These are phyloP conservation scores for Lordiphosa clarofinis DNA, from an alignment of 1,140 invertebrate genomes.

Conservation along the genomic window DNA sequence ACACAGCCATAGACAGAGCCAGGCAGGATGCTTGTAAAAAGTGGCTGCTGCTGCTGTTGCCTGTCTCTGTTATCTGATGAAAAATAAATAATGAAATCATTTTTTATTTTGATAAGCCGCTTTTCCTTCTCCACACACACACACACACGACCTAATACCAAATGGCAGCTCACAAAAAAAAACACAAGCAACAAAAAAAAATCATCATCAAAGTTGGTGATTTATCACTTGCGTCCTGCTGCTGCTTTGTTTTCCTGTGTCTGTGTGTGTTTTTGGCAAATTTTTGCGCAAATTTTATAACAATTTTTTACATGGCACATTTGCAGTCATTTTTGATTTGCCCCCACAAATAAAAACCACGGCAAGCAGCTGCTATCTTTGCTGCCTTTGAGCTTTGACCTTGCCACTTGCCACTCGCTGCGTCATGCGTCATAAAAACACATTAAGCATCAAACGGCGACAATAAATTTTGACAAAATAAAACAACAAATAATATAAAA, in stretches of 20 bases:
- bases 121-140: conserved; percentile 32
- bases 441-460: conserved; percentile 69
- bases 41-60: too few species aligned
- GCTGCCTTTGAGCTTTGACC: conserved; percentile 67
- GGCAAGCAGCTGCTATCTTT: conserved; percentile 28
- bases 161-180: conserved; percentile 6
- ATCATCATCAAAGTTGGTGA: conserved; percentile 70
- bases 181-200: conserved; percentile 35
- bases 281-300: conserved; percentile 66
- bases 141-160: conserved; percentile 29
- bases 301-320: conserved; percentile 69
- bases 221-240: conserved; percentile 49
- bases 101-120: conserved; percentile 78
- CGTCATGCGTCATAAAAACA: conserved; percentile 70
- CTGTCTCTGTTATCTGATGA: too few species aligned
- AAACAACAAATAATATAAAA: conserved; percentile 14
- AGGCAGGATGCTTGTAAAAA: too few species aligned
- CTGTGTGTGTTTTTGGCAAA: conserved; percentile 30
- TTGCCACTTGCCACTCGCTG: conserved; percentile 38
- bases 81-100: too few species aligned
- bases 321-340: conserved; percentile 75
- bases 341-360: conserved; percentile 21
- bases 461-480: conserved; percentile 72
- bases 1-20: too few species aligned
- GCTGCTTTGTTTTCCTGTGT: neutral